phyloP scores from a whole-genome alignment of 1,140 invertebrate species.

The Carposina sasakii region DNA sequence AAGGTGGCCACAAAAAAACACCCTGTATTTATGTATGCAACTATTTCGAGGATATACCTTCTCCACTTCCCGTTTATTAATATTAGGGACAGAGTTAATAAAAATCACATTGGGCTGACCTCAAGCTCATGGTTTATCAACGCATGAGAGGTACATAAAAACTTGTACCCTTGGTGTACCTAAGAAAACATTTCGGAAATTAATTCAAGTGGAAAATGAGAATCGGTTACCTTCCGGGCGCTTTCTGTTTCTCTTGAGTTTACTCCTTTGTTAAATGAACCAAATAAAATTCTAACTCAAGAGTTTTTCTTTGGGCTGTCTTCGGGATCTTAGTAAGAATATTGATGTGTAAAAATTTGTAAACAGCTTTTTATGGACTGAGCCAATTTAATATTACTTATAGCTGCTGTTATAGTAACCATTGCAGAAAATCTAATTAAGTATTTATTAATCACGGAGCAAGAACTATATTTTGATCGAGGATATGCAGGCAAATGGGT shows the following conservation, averaged over 20 bases:
- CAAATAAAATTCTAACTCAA: slow-evolving; percentile 23
- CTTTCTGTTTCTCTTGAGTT: slow-evolving; percentile 19
- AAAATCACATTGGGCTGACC: not conserved
- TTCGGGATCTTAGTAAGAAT: too few species aligned
- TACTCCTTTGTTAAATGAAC: slow-evolving; percentile 30
- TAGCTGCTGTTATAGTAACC: too few species aligned
- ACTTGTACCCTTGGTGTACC: not conserved
- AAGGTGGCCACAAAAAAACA: too few species aligned
- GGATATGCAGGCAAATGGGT: too few species aligned
- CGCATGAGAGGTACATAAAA: not conserved
- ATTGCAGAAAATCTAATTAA: too few species aligned
- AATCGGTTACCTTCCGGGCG: slow-evolving; percentile 16
- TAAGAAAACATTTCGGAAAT: not conserved
- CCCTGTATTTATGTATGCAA: too few species aligned
- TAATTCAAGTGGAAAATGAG: slow-evolving; percentile 27
- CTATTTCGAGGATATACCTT: too few species aligned
- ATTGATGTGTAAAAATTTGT: too few species aligned
- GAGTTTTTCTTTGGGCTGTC: slow-evolving; percentile 19
- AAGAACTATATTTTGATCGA: too few species aligned
- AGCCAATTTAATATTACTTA: too few species aligned
- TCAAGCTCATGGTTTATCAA: not conserved
- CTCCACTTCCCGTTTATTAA: not conserved
- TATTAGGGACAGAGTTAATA: not conserved
- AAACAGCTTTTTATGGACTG: too few species aligned
- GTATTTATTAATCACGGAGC: too few species aligned